Evolutionary conservation across 2,888 invertebrate genomes (phyloP).

Genomic region (Auanema sp.): DNA sequence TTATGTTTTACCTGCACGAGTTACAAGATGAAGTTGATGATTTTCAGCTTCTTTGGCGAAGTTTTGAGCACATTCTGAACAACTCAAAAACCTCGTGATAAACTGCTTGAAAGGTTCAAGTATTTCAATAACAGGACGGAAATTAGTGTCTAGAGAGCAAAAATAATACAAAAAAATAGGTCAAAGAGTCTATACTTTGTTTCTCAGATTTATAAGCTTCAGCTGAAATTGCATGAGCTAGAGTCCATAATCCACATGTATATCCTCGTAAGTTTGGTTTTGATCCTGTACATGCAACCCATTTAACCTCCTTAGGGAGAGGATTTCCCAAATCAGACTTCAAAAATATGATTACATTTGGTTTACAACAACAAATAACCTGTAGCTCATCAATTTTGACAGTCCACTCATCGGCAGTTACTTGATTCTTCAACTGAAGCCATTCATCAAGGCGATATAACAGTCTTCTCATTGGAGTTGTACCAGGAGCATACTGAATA

Average conservation of each 20-base stretch:
- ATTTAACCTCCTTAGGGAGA: conserved; percentile 65
- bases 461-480: conserved; percentile 73
- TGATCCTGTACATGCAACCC: conserved; percentile 83
- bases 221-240: conserved; percentile 88
- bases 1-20: conserved; percentile 29
- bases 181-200: conserved; percentile 39
- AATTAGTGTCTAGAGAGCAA: conserved; percentile 42
- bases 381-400: conserved; percentile 64
- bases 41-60: conserved; percentile 80
- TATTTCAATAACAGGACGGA: conserved; percentile 72
- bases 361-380: conserved; percentile 38
- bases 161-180: not conserved
- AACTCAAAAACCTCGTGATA: conserved; percentile 88
- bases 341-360: conserved; percentile 11
- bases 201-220: conserved; percentile 70
- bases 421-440: conserved; percentile 64
- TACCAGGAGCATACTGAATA: conserved; percentile 81
- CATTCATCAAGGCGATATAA: conserved; percentile 72
- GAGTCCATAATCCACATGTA: conserved; percentile 90
- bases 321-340: conserved; percentile 59
- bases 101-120: conserved; percentile 83
- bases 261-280: conserved; percentile 75
- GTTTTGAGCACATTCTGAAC: conserved; percentile 84
- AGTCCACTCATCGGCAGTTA: conserved; percentile 66
- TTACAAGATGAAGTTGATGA: conserved; percentile 49